A percentile compares a stretch with the other conserved stretches of the same genome.
phyloP scores from a whole-genome alignment of 1,140 invertebrate species.

The Drosophila pseudoananassae region DNA sequence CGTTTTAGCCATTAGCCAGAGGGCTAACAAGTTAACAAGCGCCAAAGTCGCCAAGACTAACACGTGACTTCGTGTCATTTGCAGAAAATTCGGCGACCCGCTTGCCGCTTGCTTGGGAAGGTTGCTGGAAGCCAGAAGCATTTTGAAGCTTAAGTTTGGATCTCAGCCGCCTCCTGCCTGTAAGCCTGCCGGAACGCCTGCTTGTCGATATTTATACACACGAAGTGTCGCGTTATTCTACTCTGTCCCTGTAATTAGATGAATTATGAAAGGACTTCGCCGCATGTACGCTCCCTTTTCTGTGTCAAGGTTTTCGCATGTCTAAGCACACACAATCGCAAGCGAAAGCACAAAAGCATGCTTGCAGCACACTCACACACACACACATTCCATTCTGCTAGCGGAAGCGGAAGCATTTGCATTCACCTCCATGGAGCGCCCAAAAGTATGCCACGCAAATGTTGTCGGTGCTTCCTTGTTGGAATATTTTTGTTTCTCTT shows the following conservation, averaged over 20 bases:
- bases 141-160: slow-evolving; percentile 19
- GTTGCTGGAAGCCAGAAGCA: slow-evolving; percentile 44
- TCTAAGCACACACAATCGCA: slow-evolving; percentile 1
- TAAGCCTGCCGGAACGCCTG: not conserved
- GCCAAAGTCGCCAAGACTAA: slow-evolving; percentile 79
- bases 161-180: not conserved
- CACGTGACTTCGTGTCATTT: slow-evolving; percentile 82
- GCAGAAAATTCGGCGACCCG: slow-evolving; percentile 58
- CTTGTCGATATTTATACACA: slow-evolving; percentile 34
- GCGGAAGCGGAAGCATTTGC: slow-evolving; percentile 57
- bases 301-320: slow-evolving; percentile 35
- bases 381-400: slow-evolving; percentile 14
- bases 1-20: slow-evolving; percentile 76
- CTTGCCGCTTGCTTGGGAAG: slow-evolving; percentile 14
- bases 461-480: slow-evolving; percentile 9
- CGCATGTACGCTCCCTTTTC: slow-evolving; percentile 28
- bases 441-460: slow-evolving; percentile 55
- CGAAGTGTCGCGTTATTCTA: slow-evolving; percentile 25
- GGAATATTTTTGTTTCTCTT: slow-evolving; percentile 5
- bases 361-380: slow-evolving; percentile 3
- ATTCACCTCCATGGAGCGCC: slow-evolving; percentile 43
- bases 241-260: slow-evolving; percentile 49
- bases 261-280: slow-evolving; percentile 36
- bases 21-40: slow-evolving; percentile 77
- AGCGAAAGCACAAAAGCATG: slow-evolving; percentile 1